Evolutionary conservation across 2,113 vertebrate genomes (phyloP).

Genomic region (Chaetura pelagica): DNA sequence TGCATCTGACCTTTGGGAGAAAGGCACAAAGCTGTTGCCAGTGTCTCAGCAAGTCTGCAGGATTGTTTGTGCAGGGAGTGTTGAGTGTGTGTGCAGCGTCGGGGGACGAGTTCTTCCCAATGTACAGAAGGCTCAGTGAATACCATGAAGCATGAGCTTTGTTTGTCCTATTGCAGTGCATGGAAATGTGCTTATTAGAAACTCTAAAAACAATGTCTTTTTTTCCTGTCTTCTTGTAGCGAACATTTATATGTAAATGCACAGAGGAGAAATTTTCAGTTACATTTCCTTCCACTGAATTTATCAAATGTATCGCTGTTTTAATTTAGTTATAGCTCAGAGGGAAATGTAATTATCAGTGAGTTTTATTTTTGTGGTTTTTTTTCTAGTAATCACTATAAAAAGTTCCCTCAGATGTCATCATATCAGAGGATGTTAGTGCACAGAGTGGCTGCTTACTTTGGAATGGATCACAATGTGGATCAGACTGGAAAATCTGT

Average conservation of each 20-base stretch:
- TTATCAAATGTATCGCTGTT: background rate
- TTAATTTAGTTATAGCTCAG: background rate
- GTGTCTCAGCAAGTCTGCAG: background rate
- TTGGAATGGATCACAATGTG: constrained; percentile 96
- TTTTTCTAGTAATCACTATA: constrained; percentile 85
- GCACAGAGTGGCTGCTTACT: constrained; percentile 94
- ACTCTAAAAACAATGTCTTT: background rate
- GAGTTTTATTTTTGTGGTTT: background rate
- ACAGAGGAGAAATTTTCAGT: background rate
- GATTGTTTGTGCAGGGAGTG: background rate
- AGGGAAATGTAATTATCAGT: background rate
- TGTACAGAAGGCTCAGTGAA: background rate
- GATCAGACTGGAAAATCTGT: constrained; percentile 96
- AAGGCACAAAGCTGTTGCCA: background rate
- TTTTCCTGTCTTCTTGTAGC: background rate
- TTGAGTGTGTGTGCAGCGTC: background rate
- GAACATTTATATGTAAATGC: background rate
- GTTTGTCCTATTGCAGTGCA: background rate
- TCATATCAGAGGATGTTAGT: constrained; percentile 97
- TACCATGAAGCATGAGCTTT: background rate
- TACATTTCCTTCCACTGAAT: background rate
- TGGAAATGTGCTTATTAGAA: background rate
- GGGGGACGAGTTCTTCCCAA: background rate
- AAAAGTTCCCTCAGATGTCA: constrained; percentile 97
- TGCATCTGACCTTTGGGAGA: background rate